Evolutionary conservation across 2,888 invertebrate genomes (phyloP).

Genomic region (Dysmachus trigonus): DNA sequence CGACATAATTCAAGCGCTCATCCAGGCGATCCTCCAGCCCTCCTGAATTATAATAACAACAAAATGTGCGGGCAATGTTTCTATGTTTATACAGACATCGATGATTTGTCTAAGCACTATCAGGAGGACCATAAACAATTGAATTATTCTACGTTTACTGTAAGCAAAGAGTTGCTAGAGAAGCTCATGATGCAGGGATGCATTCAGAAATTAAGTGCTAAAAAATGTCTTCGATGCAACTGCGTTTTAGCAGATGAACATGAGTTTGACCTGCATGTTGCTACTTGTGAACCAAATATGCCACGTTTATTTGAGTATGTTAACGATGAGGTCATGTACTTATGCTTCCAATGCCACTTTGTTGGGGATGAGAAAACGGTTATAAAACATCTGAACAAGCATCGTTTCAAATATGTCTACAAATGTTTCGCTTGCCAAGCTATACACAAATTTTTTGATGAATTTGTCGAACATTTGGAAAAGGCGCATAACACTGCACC

Average conservation of each 20-base stretch:
- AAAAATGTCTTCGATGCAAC: constrained; percentile 5
- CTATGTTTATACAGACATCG: background rate
- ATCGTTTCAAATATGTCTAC: background rate
- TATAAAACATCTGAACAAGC: background rate
- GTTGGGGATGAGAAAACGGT: background rate
- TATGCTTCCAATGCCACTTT: background rate
- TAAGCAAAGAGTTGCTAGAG: background rate
- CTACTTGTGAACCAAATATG: background rate
- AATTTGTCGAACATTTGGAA: constrained; percentile 7
- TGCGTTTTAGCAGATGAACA: background rate
- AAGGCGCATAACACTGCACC: background rate
- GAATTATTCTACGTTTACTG: background rate
- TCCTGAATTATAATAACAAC: background rate
- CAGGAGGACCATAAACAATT: background rate
- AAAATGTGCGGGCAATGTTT: constrained; percentile 34
- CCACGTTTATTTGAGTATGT: background rate
- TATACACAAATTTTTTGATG: background rate
- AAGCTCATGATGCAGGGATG: background rate
- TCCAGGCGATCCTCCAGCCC: background rate
- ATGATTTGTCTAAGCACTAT: constrained; percentile 6
- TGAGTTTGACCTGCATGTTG: background rate
- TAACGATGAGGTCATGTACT: background rate
- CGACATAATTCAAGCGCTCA: background rate
- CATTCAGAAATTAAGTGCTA: background rate
- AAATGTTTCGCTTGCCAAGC: background rate